phyloP scores from a whole-genome alignment of 2,888 invertebrate species.

The Meandrusa payeni region DNA sequence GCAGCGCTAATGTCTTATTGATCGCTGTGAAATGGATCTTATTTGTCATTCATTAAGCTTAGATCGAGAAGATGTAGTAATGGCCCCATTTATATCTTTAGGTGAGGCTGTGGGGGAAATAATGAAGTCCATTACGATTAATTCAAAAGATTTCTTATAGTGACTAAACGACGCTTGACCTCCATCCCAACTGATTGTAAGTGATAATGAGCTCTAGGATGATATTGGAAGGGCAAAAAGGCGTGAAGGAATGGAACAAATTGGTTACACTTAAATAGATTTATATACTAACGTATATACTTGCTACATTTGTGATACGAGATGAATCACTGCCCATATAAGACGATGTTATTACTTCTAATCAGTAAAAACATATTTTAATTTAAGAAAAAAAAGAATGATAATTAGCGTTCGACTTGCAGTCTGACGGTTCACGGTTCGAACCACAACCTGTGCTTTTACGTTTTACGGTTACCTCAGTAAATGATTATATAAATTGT shows the following conservation, averaged over 20 bases:
- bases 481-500: too few relatives aligned
- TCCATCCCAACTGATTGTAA: conserved; percentile 4
- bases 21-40: conserved; percentile 62
- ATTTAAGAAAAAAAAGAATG: too few relatives aligned
- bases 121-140: conserved; percentile 22
- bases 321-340: too few relatives aligned
- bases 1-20: conserved; percentile 41
- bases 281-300: too few relatives aligned
- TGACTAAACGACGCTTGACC: conserved; percentile 24
- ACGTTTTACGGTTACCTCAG: too few relatives aligned
- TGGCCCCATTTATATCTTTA: conserved; percentile 66
- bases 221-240: conserved; percentile 4
- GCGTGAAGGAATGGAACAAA: not conserved
- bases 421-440: too few relatives aligned
- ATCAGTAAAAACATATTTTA: too few relatives aligned
- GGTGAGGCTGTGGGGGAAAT: conserved; percentile 12
- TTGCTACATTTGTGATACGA: too few relatives aligned
- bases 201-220: conserved; percentile 10
- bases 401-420: too few relatives aligned
- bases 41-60: conserved; percentile 72
- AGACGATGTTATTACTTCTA: too few relatives aligned
- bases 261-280: conserved; percentile 4
- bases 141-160: conserved; percentile 19
- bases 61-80: conserved; percentile 70
- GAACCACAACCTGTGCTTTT: too few relatives aligned